Evolutionary conservation across 2,113 vertebrate genomes (phyloP).

Genomic region (Lepus timidus): DNA sequence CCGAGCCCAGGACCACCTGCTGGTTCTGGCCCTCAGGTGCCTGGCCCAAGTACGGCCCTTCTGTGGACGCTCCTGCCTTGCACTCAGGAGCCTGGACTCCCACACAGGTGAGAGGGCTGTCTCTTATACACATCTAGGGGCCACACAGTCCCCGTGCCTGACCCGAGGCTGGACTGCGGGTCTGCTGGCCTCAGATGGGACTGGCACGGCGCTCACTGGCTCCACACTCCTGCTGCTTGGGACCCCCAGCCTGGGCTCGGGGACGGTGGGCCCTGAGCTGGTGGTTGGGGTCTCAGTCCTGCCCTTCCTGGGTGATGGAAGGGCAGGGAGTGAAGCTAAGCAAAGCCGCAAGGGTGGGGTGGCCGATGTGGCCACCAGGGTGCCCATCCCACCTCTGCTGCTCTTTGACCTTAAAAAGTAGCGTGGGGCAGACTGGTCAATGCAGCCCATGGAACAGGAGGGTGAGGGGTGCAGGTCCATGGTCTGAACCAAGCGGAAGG

Average conservation of each 20-base stretch:
- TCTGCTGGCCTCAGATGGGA: background rate
- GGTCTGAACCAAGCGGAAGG: background rate
- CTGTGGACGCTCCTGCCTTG: background rate
- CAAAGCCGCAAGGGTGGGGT: background rate
- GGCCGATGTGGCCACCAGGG: background rate
- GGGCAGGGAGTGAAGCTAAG: constrained; percentile 50
- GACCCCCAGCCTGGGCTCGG: background rate
- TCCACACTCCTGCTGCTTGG: background rate
- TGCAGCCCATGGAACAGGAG: background rate
- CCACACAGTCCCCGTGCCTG: rapidly evolving
- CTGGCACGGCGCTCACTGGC: background rate
- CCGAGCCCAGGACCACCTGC: background rate
- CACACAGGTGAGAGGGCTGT: background rate
- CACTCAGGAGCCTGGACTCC: background rate
- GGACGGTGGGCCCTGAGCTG: background rate
- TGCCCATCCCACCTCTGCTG: background rate
- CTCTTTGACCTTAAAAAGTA: constrained; percentile 58
- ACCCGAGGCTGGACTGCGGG: background rate
- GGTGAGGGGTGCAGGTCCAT: background rate
- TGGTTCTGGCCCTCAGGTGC: background rate
- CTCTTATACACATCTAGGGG: too few species aligned
- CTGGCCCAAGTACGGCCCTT: background rate
- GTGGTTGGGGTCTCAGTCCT: background rate
- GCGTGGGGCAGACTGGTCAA: background rate
- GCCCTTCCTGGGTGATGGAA: constrained; percentile 23